Conservation (phyloP, 92 coral and sea anemone species). For the Epizoanthus rinbou region DNA sequence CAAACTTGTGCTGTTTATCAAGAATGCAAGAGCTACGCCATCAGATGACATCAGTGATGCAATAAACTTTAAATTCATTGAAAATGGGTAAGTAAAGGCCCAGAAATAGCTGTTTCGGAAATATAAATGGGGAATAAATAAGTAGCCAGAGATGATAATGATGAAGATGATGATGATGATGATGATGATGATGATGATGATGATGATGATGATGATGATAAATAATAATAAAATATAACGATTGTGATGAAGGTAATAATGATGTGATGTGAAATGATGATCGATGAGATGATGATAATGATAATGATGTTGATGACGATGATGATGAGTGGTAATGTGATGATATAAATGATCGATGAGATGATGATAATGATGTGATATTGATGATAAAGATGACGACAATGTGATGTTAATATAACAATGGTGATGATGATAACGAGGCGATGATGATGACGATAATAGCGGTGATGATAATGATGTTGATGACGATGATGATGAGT, state of each 20-base stretch:
- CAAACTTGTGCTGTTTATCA: constrained; percentile 65
- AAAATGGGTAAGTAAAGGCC: constrained; percentile 54
- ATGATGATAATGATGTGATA: no score
- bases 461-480: no score
- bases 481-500: no score
- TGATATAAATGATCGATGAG: no score
- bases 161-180: background rate
- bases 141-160: background rate
- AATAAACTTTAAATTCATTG: constrained; percentile 37
- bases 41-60: constrained; percentile 36
- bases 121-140: no score
- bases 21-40: constrained; percentile 74
- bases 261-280: background rate
- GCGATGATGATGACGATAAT: no score
- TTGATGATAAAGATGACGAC: no score
- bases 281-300: no score
- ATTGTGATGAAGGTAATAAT: background rate
- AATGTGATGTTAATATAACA: no score
- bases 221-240: background rate
- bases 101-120: background rate
- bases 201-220: background rate
- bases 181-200: background rate
- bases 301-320: no score
- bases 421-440: no score
- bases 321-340: no score